phyloP scores from a whole-genome alignment of 2,113 vertebrate species.

The Deroptyus accipitrinus region DNA sequence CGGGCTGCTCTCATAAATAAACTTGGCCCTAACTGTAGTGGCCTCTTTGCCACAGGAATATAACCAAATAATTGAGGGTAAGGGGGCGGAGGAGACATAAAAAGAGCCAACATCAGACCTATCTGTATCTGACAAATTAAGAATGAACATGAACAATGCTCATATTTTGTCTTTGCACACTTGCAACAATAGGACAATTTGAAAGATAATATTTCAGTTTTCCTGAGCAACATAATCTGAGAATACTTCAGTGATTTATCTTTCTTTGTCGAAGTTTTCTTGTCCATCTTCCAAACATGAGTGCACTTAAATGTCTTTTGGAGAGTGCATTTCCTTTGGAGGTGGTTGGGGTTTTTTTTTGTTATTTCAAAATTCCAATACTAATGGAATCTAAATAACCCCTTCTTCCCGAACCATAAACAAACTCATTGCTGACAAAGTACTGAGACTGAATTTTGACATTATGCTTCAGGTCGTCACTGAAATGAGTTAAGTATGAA shows the following conservation, averaged over 20 bases:
- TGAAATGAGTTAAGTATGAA: neutral
- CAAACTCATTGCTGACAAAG: constrained; percentile 43
- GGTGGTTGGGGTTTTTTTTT: neutral
- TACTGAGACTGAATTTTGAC: neutral
- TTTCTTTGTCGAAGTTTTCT: constrained; percentile 30
- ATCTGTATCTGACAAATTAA: constrained; percentile 16
- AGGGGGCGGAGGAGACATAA: neutral
- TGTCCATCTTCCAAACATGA: constrained; percentile 38
- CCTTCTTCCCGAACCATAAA: constrained; percentile 20
- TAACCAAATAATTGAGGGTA: neutral
- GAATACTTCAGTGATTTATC: constrained; percentile 27
- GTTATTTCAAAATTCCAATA: constrained; percentile 14
- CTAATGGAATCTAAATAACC: constrained; percentile 48
- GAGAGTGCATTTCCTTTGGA: constrained; percentile 26
- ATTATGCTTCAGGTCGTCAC: neutral
- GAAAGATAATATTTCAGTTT: constrained; percentile 26
- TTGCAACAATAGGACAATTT: neutral
- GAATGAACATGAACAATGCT: neutral
- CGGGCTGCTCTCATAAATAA: neutral
- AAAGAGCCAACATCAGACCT: neutral
- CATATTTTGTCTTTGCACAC: neutral
- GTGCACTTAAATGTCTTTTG: constrained; percentile 1
- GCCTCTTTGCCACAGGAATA: constrained; percentile 9
- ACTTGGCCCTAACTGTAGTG: neutral
- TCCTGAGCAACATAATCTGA: neutral